Conservation (phyloP, 1,140 invertebrate species). For the Dinothrombium tinctorium region DNA sequence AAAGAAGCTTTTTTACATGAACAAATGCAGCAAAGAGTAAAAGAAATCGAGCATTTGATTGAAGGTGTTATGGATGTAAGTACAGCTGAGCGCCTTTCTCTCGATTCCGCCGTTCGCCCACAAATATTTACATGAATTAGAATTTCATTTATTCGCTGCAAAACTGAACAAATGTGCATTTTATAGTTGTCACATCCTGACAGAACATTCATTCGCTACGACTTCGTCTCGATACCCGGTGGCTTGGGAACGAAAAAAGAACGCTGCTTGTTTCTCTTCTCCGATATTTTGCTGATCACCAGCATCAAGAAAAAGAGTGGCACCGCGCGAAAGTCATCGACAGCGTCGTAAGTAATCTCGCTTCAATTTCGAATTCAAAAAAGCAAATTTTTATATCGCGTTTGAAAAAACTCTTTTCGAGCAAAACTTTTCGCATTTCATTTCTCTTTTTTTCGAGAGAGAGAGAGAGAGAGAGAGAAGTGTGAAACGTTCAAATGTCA, state of each 20-base stretch:
- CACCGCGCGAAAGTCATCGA: conserved; percentile 46
- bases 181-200: conserved; percentile 25
- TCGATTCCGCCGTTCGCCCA: background rate
- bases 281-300: conserved; percentile 72
- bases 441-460: conserved; percentile 6
- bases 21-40: conserved; percentile 26
- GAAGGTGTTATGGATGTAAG: conserved; percentile 17
- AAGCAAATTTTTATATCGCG: background rate
- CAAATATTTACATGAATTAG: no score
- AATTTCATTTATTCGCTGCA: conserved; percentile 8
- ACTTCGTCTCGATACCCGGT: conserved; percentile 46
- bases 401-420: background rate
- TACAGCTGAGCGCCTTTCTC: conserved; percentile 5
- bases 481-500: no score
- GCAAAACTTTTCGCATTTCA: background rate
- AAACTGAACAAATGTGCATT: no score
- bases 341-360: conserved; percentile 18
- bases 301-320: conserved; percentile 74
- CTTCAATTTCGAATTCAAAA: background rate
- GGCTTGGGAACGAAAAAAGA: conserved; percentile 38
- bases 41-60: conserved; percentile 17
- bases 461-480: no score
- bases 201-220: conserved; percentile 48
- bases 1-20: conserved; percentile 41
- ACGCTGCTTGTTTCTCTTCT: conserved; percentile 77